Evolutionary conservation across 2,888 invertebrate species (phyloP).

Genomic region (Margaritifera margaritifera): DNA sequence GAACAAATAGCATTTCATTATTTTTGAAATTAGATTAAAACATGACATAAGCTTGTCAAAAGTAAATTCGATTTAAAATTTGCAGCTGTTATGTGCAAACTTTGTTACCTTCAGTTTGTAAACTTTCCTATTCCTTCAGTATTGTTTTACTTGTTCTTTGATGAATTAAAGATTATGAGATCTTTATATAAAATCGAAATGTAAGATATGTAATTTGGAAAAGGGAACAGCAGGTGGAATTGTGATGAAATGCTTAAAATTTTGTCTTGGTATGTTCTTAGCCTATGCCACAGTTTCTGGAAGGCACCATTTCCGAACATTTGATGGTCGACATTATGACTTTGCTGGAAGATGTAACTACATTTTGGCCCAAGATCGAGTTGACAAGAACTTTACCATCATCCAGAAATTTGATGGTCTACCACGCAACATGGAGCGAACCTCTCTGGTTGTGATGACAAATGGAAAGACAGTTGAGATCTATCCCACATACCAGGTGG

Average conservation of each 20-base stretch:
- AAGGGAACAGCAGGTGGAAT: neutral
- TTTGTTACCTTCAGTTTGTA: no score
- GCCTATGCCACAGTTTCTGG: slow-evolving; percentile 89
- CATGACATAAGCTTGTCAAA: no score
- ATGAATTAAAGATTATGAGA: no score
- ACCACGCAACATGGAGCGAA: slow-evolving; percentile 40
- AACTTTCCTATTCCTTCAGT: no score
- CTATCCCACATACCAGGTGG: slow-evolving; percentile 27
- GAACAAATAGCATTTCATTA: no score
- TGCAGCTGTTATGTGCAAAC: no score
- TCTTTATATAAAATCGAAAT: no score
- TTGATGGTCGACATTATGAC: slow-evolving; percentile 86
- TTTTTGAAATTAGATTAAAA: no score
- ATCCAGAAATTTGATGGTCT: slow-evolving; percentile 79
- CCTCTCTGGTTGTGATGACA: slow-evolving; percentile 60
- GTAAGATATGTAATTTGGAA: no score
- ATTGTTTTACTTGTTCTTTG: no score
- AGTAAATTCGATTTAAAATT: no score
- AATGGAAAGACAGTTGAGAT: slow-evolving; percentile 61
- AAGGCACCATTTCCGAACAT: slow-evolving; percentile 87
- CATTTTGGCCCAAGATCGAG: slow-evolving; percentile 87
- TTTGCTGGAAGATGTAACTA: slow-evolving; percentile 85
- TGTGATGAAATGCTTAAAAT: neutral
- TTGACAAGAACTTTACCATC: slow-evolving; percentile 86
- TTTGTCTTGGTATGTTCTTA: slow-evolving; percentile 72